Percentiles rank a stretch among this genome's conserved stretches.
phyloP scores from a whole-genome alignment of 2,113 vertebrate species.

The Lasiurus borealis region DNA sequence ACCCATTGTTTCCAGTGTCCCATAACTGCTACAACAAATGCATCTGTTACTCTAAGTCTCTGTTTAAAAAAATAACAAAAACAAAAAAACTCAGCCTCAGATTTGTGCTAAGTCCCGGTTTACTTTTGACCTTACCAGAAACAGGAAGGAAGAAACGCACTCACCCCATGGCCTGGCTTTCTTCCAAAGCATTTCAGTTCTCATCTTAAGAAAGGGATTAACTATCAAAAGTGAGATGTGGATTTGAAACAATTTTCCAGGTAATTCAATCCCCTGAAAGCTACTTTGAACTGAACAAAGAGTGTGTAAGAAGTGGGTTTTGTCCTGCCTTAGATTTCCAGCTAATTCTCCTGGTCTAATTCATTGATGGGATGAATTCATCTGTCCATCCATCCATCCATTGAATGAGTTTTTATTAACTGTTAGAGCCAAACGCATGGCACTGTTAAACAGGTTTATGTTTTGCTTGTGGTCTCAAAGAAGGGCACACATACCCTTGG shows the following conservation, averaged over 20 bases:
- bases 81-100: neutral
- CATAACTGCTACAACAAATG: neutral
- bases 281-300: constrained; percentile 38
- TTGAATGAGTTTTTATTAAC: neutral
- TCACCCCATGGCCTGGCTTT: neutral
- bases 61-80: neutral
- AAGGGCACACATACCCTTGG: neutral
- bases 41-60: neutral
- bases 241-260: constrained; percentile 61
- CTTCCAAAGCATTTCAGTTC: constrained; percentile 20
- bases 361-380: neutral
- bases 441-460: constrained; percentile 9
- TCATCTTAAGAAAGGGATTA: constrained; percentile 33
- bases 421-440: constrained; percentile 4
- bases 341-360: neutral
- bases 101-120: neutral
- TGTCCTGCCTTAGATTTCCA: constrained; percentile 35
- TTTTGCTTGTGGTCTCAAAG: constrained; percentile 38
- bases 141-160: constrained; percentile 38
- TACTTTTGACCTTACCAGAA: constrained; percentile 44
- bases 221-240: constrained; percentile 20
- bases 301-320: constrained; percentile 48
- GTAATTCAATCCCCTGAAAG: constrained; percentile 30
- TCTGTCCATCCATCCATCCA: neutral
- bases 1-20: constrained; percentile 24